A percentile compares a stretch with the other conserved stretches of the same genome.
Evolutionary conservation across 2,888 invertebrate genomes (phyloP).

Genomic region (Choristoneura rosaceana): DNA sequence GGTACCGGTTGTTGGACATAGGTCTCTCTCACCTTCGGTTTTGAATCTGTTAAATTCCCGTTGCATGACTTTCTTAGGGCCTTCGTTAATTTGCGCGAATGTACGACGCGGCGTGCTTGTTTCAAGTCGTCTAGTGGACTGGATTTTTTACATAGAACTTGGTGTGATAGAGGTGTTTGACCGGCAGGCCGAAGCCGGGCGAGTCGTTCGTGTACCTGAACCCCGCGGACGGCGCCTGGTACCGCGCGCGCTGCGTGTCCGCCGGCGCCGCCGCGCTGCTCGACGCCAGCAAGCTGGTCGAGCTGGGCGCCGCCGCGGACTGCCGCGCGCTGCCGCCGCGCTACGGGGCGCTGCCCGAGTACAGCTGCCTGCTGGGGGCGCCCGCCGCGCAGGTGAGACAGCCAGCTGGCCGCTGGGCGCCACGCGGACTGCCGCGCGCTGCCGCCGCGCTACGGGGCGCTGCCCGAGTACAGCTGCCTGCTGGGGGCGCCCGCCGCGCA

Average conservation of each 20-base stretch:
- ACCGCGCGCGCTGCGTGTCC: slow-evolving; percentile 66
- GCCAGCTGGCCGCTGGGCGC: slow-evolving; percentile 23
- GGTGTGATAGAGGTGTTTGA: too few relatives aligned
- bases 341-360: slow-evolving; percentile 62
- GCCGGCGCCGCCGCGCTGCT: slow-evolving; percentile 57
- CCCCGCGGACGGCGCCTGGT: slow-evolving; percentile 66
- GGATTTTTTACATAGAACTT: too few relatives aligned
- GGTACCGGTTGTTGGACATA: too few relatives aligned
- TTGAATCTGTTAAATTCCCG: too few relatives aligned
- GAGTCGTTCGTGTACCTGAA: slow-evolving; percentile 63
- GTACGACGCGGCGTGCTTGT: too few relatives aligned
- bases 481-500: slow-evolving; percentile 50
- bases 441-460: slow-evolving; percentile 48
- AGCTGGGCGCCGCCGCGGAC: slow-evolving; percentile 41
- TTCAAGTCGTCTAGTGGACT: too few relatives aligned
- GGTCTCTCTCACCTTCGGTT: too few relatives aligned
- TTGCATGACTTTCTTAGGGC: too few relatives aligned
- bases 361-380: slow-evolving; percentile 58
- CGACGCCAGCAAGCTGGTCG: slow-evolving; percentile 57
- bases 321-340: slow-evolving; percentile 49
- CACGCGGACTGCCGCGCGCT: slow-evolving; percentile 50
- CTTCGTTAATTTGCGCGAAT: too few relatives aligned
- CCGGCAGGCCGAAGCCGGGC: slow-evolving; percentile 60
- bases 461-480: slow-evolving; percentile 70
- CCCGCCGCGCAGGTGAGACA: slow-evolving; percentile 52